phyloP scores from a whole-genome alignment of 2,797 vertebrate species.

The Notoglanidium macrostoma region DNA sequence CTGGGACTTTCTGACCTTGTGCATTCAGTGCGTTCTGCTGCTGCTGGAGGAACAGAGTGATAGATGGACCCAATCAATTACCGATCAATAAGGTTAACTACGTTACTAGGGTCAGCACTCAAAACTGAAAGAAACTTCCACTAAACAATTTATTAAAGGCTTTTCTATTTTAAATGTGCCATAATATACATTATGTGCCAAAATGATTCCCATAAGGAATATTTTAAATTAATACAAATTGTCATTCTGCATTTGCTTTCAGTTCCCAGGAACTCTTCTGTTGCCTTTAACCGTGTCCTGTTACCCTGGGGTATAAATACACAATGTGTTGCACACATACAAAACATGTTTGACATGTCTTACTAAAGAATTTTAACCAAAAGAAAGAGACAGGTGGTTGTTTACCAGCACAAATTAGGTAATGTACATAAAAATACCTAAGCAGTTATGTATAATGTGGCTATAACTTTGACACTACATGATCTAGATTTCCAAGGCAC shows the following conservation, averaged over 20 bases:
- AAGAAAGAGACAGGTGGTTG: background rate
- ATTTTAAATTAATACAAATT: background rate
- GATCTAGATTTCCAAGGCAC: too few species aligned
- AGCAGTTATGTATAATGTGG: background rate
- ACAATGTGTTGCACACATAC: background rate
- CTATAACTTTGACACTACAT: too few species aligned
- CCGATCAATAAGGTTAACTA: background rate
- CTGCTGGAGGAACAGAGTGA: constrained; percentile 61
- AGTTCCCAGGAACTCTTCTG: background rate
- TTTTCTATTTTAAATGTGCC: too few species aligned
- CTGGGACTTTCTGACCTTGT: constrained; percentile 77
- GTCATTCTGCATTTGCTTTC: background rate
- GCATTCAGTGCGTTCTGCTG: constrained; percentile 79
- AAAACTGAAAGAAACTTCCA: background rate
- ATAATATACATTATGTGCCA: background rate
- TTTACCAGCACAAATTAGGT: background rate
- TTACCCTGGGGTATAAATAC: background rate
- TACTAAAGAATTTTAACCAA: background rate
- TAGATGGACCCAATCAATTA: background rate
- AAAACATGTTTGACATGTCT: background rate
- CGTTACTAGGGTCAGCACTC: background rate
- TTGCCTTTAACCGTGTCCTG: background rate
- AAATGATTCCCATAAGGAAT: background rate
- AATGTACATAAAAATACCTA: background rate
- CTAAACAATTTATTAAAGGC: background rate